A percentile compares a stretch with the other conserved stretches of the same genome.
Evolutionary conservation across 2,888 invertebrate genomes (phyloP).

Genomic region (Criorhina ranunculi): DNA sequence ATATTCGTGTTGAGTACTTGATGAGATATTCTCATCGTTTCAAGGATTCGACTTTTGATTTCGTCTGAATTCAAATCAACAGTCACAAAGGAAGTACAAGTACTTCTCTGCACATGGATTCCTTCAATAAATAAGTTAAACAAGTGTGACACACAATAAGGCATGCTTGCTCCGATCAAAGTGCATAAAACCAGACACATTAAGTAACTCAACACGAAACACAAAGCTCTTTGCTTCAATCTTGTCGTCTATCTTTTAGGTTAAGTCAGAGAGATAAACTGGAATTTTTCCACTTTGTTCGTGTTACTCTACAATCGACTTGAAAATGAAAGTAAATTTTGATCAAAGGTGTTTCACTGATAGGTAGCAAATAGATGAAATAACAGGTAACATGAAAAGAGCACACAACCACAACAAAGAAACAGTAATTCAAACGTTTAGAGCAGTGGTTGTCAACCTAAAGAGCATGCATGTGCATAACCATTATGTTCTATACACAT

Average conservation of each 20-base stretch:
- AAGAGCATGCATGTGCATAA: too few species aligned
- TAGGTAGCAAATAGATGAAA: not conserved
- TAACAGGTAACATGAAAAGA: not conserved
- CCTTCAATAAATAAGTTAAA: too few species aligned
- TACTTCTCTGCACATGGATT: not conserved
- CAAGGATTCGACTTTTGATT: too few species aligned
- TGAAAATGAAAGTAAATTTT: conserved; percentile 15
- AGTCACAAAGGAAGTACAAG: not conserved
- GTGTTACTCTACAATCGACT: not conserved
- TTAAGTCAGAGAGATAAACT: conserved; percentile 35
- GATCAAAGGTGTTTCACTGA: not conserved
- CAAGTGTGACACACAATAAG: too few species aligned
- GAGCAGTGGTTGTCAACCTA: too few species aligned
- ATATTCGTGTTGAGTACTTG: too few species aligned
- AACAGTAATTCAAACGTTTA: not conserved
- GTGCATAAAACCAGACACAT: conserved; percentile 33
- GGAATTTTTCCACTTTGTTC: conserved; percentile 8
- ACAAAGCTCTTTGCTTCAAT: not conserved
- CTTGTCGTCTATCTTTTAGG: not conserved
- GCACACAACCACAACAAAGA: not conserved
- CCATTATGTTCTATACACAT: too few species aligned
- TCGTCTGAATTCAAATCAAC: not conserved
- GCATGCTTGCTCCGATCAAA: not conserved
- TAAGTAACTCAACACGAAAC: conserved; percentile 18
- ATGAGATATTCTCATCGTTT: too few species aligned